Evolutionary conservation across 2,797 vertebrate species (phyloP).

Genomic region (Chanos chanos): DNA sequence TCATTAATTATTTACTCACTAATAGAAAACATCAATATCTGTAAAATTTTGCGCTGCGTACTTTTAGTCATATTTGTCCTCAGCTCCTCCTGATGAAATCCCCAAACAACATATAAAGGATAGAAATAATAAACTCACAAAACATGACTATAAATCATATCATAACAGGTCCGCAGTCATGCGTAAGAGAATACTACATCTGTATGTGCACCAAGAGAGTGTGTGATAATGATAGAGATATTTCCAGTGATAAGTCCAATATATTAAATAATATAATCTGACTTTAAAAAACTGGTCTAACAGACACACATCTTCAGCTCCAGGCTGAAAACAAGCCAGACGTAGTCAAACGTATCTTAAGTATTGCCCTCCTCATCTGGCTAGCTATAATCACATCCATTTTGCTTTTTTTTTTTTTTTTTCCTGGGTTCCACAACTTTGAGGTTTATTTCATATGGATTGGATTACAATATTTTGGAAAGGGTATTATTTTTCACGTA

Average conservation of each 20-base stretch:
- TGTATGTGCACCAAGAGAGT: too few relatives aligned
- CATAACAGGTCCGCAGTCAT: too few relatives aligned
- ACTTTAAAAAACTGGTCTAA: constrained; percentile 20
- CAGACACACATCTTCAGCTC: constrained; percentile 27
- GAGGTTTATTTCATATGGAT: constrained; percentile 52
- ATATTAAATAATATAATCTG: constrained; percentile 28
- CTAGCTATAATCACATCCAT: constrained; percentile 39
- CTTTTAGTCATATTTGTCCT: too few relatives aligned
- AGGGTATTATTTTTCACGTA: constrained; percentile 48
- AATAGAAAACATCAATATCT: neutral
- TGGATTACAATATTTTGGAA: constrained; percentile 53
- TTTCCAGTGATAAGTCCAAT: constrained; percentile 25
- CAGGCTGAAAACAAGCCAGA: constrained; percentile 38
- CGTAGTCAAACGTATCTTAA: constrained; percentile 52
- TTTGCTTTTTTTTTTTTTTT: constrained; percentile 29
- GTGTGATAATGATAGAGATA: constrained; percentile 1
- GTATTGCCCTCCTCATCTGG: constrained; percentile 36
- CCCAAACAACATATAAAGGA: too few relatives aligned
- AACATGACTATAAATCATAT: too few relatives aligned
- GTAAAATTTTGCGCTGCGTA: too few relatives aligned
- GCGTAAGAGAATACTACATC: too few relatives aligned
- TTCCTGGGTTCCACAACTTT: constrained; percentile 41
- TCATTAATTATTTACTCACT: neutral
- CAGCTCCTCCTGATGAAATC: too few relatives aligned
- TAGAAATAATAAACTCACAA: neutral